Base-by-base conservation (phyloP, 2,888 invertebrate genomes). In the Bhutanitis thaidina region DNA sequence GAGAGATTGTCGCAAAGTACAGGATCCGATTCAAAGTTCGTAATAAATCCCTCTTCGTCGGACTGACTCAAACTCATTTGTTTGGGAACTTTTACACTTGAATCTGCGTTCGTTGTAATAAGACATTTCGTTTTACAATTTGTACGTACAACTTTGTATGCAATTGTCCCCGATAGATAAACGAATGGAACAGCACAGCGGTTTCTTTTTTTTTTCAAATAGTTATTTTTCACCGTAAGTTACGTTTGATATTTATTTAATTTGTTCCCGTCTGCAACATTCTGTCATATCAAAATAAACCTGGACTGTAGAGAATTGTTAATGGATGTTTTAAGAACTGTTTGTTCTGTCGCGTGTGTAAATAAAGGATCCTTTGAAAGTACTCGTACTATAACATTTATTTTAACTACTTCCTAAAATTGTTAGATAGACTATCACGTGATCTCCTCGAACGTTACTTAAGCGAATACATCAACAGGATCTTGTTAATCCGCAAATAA, bases 21-120 rank as follows among this genome's bases (percentile, higher is more conserved):
- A 30, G 10, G 46, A 43, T 47, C 36, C 30, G 46, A 52, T 52
- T 43, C 43, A 32, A 52, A 52, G 47, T 52, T 47, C 20, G 38
- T 43, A 52, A 52, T 52, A 52, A 46, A 47, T 52, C 52, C 27
- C 32, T 43, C 47, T 15, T 7, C 29, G 29, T 43, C 12, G 43
- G 32, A 43, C 27, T 38, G 47, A 43, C 34, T 43, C 52, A 32
- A 37, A 38, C 41, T 51, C 46, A 41, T 52, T 43, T 43, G 49
- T 49, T 49, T 30, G 41, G n/a, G 25, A 48, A 48, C 40, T 48
- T 46, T 14, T 37, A 43, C 43, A 43, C 37, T 37, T 29, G 38
- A 38, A 10, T 5, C 35, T 12, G 38, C 36, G 38, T 37, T 16
- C 30, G 36, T 30, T 14, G 37, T 43, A 43, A 38, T 43, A 41